phyloP scores from a whole-genome alignment of 2,888 invertebrate species.

The Apantesis nais region DNA sequence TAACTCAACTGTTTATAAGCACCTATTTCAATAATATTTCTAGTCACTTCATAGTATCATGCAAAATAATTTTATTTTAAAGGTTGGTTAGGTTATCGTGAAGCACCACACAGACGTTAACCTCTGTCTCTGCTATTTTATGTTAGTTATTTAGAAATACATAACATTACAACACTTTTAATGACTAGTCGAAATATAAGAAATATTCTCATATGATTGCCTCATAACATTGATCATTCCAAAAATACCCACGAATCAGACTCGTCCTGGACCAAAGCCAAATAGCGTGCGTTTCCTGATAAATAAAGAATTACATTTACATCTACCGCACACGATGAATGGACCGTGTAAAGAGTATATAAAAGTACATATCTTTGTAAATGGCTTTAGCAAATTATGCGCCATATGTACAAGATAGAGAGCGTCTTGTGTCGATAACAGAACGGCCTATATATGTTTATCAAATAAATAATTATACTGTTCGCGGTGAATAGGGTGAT shows the following conservation, averaged over 20 bases:
- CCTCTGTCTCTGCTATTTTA: too few species aligned
- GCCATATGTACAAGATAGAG: slow-evolving; percentile 50
- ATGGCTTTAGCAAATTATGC: slow-evolving; percentile 42
- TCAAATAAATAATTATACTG: slow-evolving; percentile 36
- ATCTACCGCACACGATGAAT: slow-evolving; percentile 37
- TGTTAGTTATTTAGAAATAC: background rate
- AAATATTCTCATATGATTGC: background rate
- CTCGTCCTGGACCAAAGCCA: slow-evolving; percentile 24
- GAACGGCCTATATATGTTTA: slow-evolving; percentile 51
- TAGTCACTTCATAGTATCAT: background rate
- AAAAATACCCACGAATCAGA: slow-evolving; percentile 24
- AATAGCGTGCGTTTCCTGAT: slow-evolving; percentile 6
- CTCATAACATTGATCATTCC: slow-evolving; percentile 5
- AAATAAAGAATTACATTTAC: slow-evolving; percentile 4
- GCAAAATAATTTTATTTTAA: background rate
- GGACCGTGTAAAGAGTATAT: background rate
- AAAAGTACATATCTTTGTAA: slow-evolving; percentile 24
- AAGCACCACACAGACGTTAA: background rate
- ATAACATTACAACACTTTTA: background rate
- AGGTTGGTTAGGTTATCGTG: background rate
- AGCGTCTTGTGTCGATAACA: slow-evolving; percentile 49
- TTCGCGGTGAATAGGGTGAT: slow-evolving; percentile 30
- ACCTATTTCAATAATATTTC: background rate
- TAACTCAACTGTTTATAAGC: too few species aligned
- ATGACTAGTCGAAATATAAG: background rate